Conservation (phyloP, 2,797 vertebrate genomes). For the Synaphobranchus kaupii region DNA sequence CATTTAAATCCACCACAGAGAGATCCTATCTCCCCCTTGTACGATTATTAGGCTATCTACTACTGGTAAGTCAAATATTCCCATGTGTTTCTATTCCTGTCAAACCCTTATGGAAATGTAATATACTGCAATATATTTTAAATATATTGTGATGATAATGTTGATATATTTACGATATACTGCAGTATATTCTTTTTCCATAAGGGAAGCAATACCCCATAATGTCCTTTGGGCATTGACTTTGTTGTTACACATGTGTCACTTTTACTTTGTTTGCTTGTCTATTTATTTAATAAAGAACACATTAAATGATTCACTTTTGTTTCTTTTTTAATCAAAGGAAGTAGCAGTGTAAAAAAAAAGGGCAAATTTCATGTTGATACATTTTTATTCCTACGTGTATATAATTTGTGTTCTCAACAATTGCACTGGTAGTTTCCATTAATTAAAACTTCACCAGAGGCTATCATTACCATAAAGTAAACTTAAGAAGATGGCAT, state of each 20-base stretch:
- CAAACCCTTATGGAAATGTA: no score
- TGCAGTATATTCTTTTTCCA: no score
- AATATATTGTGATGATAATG: no score
- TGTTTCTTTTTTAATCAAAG: not conserved
- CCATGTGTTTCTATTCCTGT: not conserved
- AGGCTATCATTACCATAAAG: slow-evolving; percentile 4
- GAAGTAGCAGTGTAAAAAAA: not conserved
- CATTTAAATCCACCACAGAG: not conserved
- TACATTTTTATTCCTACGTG: not conserved
- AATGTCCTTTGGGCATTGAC: not conserved
- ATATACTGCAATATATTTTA: no score
- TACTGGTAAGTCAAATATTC: not conserved
- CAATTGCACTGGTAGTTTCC: not conserved
- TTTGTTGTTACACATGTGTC: not conserved
- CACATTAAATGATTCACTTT: not conserved
- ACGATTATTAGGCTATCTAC: not conserved
- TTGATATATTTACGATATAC: no score
- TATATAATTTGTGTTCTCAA: slow-evolving; percentile 18
- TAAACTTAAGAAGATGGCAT: not conserved
- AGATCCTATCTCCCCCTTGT: not conserved
- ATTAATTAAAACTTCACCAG: slow-evolving; percentile 22
- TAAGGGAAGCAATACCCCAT: no score
- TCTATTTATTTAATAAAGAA: no score
- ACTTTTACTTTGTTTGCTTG: no score
- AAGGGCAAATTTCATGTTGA: not conserved